phyloP scores from a whole-genome alignment of 2,888 invertebrate genomes.

The Nomada fabriciana region DNA sequence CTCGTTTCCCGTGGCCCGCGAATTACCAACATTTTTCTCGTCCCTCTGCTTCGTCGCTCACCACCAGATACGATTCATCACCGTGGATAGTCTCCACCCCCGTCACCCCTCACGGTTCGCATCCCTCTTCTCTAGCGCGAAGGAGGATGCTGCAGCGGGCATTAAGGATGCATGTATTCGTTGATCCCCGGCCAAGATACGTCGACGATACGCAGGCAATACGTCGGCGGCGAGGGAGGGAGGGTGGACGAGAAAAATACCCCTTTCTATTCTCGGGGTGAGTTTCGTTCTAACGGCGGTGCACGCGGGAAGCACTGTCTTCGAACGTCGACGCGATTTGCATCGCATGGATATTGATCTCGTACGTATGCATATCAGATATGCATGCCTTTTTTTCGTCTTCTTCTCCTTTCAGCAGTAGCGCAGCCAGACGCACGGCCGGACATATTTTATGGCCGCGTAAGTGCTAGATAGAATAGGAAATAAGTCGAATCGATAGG shows the following conservation, averaged over 20 bases:
- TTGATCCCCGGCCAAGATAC: conserved; percentile 80
- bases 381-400: too few species aligned
- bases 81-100: conserved; percentile 58
- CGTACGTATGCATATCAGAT: too few species aligned
- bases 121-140: not conserved
- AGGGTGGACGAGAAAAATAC: conserved; percentile 75
- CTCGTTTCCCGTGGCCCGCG: conserved; percentile 28
- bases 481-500: too few species aligned
- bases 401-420: too few species aligned
- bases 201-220: conserved; percentile 66
- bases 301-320: conserved; percentile 36
- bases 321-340: conserved; percentile 50
- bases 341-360: conserved; percentile 40
- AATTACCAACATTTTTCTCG: conserved; percentile 51
- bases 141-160: conserved; percentile 51
- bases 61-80: conserved; percentile 77
- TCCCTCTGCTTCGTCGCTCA: conserved; percentile 65
- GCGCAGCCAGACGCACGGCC: too few species aligned
- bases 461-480: too few species aligned
- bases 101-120: not conserved
- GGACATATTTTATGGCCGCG: too few species aligned
- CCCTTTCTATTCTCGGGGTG: conserved; percentile 58
- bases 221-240: conserved; percentile 70
- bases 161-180: conserved; percentile 81
- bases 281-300: conserved; percentile 4